Evolutionary conservation across 2,888 invertebrate genomes (phyloP), one percentile per base, ranked within the genome.

Genomic region (Chrysina gloriosa): DNA sequence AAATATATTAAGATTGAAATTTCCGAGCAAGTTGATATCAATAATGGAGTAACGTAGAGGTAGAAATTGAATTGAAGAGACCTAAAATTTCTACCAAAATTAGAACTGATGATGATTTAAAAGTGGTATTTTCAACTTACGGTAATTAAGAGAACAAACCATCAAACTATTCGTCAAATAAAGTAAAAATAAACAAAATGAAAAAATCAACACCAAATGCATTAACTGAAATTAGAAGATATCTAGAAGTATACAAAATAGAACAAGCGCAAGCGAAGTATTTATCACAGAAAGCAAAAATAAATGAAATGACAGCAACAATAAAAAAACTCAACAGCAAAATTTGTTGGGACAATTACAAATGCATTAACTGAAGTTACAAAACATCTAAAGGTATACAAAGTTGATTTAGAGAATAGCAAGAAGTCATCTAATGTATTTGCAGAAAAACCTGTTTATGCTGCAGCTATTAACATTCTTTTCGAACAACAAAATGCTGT

Each of bases 401-500:
- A 48, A 36, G 27, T 27, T 9, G 66, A 67, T 16, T 34, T 67
- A 11, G 23, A 47, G 14, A 48, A 27, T 19, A 9, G 58, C n/a
- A 48, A 14, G 19, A 48, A 56, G 16, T 14, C 36, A 2, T 48
- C 31, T 16, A n/a, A n/a, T n/a, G 48, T 34, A 14, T 36, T 58
- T 34, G 36, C 16, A 14, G 66, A 61, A 25, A 58, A 36, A 3
- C 29, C 48, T 2, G 23, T 47, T 23, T 58, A 67, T 67, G 47
- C 29, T 7, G 50, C 36, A 39, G 50, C 61, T 23, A 36, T 48
- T 34, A 67, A 67, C 25, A 58, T 67, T 25, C 36, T 67, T 14
- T 34, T 67, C 9, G 58, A 67, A 25, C 50, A 67, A 23, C 66
- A 67, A 23, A 58, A 58, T 47, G 34, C 19, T 2, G 16, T 67